These are phyloP conservation scores for Synergus umbraculus DNA, from an alignment of 2,888 invertebrate species.

Conservation along the genomic window DNA sequence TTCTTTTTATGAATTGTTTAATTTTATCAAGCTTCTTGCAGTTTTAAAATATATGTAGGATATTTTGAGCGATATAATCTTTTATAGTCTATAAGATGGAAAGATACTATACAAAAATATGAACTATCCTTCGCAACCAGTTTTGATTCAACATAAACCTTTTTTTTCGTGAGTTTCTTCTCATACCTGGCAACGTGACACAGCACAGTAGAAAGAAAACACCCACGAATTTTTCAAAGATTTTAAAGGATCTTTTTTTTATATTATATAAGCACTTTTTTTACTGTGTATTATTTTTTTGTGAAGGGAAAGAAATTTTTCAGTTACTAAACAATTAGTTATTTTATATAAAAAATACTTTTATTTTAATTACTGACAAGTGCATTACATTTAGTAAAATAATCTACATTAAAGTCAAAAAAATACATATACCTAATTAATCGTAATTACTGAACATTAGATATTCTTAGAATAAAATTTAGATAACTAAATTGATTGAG, in stretches of 20 bases:
- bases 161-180: constrained; percentile 3
- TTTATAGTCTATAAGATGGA: neutral
- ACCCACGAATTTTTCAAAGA: constrained; percentile 10
- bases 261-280: neutral
- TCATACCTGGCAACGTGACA: constrained; percentile 24
- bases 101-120: neutral
- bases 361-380: neutral
- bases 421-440: neutral
- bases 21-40: neutral
- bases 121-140: constrained; percentile 9
- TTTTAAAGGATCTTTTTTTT: neutral
- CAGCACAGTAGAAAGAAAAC: constrained; percentile 11
- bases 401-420: neutral
- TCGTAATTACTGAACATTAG: neutral
- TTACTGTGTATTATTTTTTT: neutral
- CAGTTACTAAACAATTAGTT: neutral
- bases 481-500: neutral
- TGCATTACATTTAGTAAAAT: neutral
- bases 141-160: constrained; percentile 13
- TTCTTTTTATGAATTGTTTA: neutral
- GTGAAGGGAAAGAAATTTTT: neutral
- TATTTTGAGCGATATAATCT: neutral
- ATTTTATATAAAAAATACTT: neutral
- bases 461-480: neutral
- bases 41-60: neutral